These are phyloP conservation scores for Acromyrmex echinatior DNA, from an alignment of 1,140 invertebrate genomes.

Conservation along the genomic window DNA sequence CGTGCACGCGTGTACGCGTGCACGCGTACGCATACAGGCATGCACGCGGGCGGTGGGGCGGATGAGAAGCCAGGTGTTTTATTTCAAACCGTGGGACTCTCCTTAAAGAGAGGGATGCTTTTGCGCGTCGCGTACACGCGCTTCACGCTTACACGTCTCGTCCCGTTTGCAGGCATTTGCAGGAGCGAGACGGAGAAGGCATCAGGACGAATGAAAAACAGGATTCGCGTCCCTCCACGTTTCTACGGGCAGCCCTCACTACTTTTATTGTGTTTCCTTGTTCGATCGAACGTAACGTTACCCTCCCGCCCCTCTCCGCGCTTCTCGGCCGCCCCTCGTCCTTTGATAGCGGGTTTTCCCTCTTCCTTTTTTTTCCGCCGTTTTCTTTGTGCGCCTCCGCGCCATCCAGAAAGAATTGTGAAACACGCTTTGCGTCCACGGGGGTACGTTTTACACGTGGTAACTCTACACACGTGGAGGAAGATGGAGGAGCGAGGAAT, in stretches of 20 bases:
- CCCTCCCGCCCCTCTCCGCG: conserved; percentile 7
- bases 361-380: conserved; percentile 48
- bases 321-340: neutral
- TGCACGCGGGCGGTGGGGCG: neutral
- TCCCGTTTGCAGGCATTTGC: conserved; percentile 17
- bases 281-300: conserved; percentile 82
- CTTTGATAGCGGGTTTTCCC: conserved; percentile 63
- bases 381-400: conserved; percentile 64
- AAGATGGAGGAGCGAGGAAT: neutral
- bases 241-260: conserved; percentile 70
- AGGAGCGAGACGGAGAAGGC: conserved; percentile 48
- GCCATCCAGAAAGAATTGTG: conserved; percentile 51
- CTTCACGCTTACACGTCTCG: conserved; percentile 66
- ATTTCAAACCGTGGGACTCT: conserved; percentile 85
- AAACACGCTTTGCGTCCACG: conserved; percentile 5
- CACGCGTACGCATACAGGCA: conserved; percentile 58
- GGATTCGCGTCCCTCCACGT: conserved; percentile 81
- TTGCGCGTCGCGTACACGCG: conserved; percentile 65
- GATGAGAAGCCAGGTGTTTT: conserved; percentile 83
- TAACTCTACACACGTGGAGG: neutral
- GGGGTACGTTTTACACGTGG: conserved; percentile 52
- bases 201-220: conserved; percentile 83
- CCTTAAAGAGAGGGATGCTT: conserved; percentile 81
- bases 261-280: conserved; percentile 83
- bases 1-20: conserved; percentile 43